Evolutionary conservation across 2,113 vertebrate species (phyloP).

Genomic region (Sphyrna mokarran): DNA sequence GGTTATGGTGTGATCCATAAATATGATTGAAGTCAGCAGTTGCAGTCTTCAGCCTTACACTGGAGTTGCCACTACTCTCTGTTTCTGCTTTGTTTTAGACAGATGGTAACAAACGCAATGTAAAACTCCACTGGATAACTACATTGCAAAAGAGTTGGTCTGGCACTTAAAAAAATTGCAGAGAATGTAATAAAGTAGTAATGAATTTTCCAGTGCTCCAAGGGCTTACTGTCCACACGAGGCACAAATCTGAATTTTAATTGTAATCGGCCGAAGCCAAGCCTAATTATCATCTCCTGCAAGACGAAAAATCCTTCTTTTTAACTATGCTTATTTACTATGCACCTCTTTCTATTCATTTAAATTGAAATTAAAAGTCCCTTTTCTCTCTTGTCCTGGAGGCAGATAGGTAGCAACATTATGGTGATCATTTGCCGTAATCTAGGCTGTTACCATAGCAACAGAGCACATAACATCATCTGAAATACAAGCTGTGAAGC

Average conservation of each 20-base stretch:
- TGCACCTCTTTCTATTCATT: constrained; percentile 4
- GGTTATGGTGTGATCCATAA: background rate
- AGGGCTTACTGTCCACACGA: background rate
- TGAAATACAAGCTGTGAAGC: background rate
- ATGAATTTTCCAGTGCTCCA: background rate
- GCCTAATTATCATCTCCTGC: background rate
- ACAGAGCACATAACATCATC: background rate
- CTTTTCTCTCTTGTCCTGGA: background rate
- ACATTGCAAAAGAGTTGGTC: background rate
- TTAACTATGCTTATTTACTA: background rate
- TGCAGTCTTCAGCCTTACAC: background rate
- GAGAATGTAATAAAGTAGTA: background rate
- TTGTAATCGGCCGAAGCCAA: background rate
- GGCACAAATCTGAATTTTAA: background rate
- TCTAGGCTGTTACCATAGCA: constrained; percentile 17
- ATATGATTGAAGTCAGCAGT: background rate
- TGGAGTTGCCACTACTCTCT: background rate
- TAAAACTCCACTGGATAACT: background rate
- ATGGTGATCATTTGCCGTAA: background rate
- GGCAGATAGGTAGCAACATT: constrained; percentile 6
- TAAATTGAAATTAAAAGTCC: constrained; percentile 8
- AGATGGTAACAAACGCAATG: background rate
- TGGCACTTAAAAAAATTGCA: background rate
- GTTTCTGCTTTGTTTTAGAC: background rate
- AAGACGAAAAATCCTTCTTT: background rate